Percentiles rank a stretch among this genome's conserved stretches.
phyloP scores from a whole-genome alignment of 1,140 invertebrate species.

The Bombus pyrosoma region DNA sequence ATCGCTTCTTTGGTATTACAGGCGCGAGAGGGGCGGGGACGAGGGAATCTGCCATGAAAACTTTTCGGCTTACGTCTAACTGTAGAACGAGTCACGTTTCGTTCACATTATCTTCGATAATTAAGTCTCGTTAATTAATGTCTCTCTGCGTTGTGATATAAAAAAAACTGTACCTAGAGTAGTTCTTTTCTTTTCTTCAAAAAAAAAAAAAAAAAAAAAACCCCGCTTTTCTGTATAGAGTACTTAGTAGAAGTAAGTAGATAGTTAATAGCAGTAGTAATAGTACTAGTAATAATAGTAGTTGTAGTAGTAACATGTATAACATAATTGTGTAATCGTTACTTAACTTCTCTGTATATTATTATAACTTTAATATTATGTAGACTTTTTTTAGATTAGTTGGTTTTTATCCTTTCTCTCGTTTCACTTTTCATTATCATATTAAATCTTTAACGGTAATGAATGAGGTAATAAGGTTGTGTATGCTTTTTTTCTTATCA shows the following conservation, averaged over 20 bases:
- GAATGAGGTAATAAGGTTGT: constrained; percentile 83
- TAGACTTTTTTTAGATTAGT: constrained; percentile 75
- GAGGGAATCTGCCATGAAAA: constrained; percentile 49
- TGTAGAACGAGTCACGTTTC: constrained; percentile 39
- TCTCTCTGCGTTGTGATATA: constrained; percentile 49
- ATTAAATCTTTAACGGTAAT: constrained; percentile 81
- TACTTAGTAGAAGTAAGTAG: constrained; percentile 56
- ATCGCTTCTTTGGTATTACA: constrained; percentile 79
- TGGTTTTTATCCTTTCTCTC: constrained; percentile 72
- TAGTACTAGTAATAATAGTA: constrained; percentile 63
- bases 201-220: constrained; percentile 37
- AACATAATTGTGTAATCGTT: constrained; percentile 78
- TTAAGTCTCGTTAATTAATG: constrained; percentile 54
- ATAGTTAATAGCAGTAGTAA: constrained; percentile 46
- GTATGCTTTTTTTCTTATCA: constrained; percentile 68
- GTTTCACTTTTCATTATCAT: constrained; percentile 73
- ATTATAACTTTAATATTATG: constrained; percentile 81
- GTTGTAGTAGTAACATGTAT: constrained; percentile 72
- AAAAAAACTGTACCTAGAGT: constrained; percentile 56
- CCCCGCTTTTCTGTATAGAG: constrained; percentile 52
- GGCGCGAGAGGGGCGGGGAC: constrained; percentile 65
- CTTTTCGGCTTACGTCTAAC: constrained; percentile 47
- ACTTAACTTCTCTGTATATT: constrained; percentile 79
- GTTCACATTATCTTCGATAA: constrained; percentile 30
- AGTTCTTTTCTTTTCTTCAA: constrained; percentile 46